These are phyloP conservation scores for Micrasema minimum DNA, from an alignment of 1,140 invertebrate genomes.

Conservation along the genomic window DNA sequence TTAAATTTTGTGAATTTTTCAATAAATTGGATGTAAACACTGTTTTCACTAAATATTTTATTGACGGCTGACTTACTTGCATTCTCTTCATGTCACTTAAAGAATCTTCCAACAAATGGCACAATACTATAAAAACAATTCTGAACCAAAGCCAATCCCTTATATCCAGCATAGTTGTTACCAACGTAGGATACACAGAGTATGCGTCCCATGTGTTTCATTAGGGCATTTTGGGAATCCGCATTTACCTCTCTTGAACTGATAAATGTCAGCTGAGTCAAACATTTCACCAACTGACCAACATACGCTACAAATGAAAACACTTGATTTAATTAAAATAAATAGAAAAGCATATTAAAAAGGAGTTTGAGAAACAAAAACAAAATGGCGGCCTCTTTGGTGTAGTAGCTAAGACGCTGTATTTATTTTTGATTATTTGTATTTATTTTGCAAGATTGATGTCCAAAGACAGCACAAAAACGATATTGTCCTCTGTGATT, in stretches of 20 bases:
- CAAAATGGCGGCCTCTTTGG: too few species aligned
- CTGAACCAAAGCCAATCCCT: slow-evolving; percentile 45
- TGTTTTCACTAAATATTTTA: neutral
- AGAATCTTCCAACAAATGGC: slow-evolving; percentile 38
- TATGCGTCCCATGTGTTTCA: slow-evolving; percentile 30
- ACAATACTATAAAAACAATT: slow-evolving; percentile 43
- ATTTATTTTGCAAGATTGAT: too few species aligned
- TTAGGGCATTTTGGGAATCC: slow-evolving; percentile 7
- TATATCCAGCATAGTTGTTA: slow-evolving; percentile 38
- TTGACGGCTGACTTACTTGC: slow-evolving; percentile 10
- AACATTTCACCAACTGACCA: slow-evolving; percentile 47
- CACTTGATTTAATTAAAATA: too few species aligned
- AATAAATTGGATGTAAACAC: neutral
- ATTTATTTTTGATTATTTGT: too few species aligned
- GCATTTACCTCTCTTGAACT: slow-evolving; percentile 5
- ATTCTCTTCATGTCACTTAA: slow-evolving; percentile 24
- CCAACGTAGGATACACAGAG: slow-evolving; percentile 34
- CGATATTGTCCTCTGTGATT: too few species aligned
- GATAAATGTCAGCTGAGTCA: slow-evolving; percentile 36
- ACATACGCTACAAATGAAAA: slow-evolving; percentile 46
- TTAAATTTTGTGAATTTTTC: too few species aligned
- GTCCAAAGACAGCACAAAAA: too few species aligned
- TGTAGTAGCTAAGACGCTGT: too few species aligned
- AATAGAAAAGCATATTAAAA: too few species aligned
- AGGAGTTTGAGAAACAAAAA: too few species aligned